Conservation (phyloP, 2,113 vertebrate genomes). For the Notechis scutatus region DNA sequence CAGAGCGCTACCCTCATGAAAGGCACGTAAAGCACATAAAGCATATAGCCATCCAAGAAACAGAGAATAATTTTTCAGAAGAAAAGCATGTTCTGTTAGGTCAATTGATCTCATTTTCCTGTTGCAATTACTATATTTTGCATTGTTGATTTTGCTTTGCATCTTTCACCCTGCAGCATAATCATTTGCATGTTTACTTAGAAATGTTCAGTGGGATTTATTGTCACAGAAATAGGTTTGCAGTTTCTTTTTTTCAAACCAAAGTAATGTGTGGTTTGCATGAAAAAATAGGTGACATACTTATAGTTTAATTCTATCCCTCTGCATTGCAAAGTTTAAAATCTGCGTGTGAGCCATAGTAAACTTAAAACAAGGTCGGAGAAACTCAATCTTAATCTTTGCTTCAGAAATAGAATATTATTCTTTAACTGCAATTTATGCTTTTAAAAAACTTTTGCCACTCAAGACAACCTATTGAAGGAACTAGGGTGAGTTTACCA, state of each 20-base stretch:
- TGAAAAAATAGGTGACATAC: not conserved
- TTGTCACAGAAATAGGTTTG: not conserved
- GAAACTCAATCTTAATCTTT: not conserved
- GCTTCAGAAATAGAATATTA: not conserved
- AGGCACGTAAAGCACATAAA: not conserved
- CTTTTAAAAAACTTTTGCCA: not conserved
- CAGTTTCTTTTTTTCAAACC: not conserved
- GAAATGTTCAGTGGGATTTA: not conserved
- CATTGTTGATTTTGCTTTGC: not conserved
- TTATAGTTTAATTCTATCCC: not conserved
- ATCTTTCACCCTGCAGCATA: not conserved
- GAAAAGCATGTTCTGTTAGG: not conserved
- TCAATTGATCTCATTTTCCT: not conserved
- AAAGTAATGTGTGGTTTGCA: not conserved
- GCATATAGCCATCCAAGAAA: not conserved
- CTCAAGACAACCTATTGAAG: not conserved
- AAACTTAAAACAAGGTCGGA: not conserved
- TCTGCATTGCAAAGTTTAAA: not conserved
- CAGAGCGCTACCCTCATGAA: not conserved
- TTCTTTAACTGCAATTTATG: not conserved
- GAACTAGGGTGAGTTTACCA: not conserved
- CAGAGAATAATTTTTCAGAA: not conserved
- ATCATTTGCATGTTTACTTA: not conserved
- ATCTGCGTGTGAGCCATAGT: not conserved
- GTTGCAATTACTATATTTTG: not conserved